Percentiles rank a stretch among this genome's conserved stretches.
phyloP scores from a whole-genome alignment of 2,797 vertebrate genomes.

The Fratercula arctica region DNA sequence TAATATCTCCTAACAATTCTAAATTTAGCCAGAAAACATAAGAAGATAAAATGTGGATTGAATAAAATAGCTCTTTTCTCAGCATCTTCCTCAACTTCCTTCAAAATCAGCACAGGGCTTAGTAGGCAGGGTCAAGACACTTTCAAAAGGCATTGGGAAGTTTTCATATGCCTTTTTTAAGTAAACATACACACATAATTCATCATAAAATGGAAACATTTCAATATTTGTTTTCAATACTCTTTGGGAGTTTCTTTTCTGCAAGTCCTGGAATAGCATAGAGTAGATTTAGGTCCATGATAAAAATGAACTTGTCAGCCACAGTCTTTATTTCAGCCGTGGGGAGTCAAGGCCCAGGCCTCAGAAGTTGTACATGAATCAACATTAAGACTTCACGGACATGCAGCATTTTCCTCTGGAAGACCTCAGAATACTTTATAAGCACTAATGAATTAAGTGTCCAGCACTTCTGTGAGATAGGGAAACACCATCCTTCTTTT shows the following conservation, averaged over 20 bases:
- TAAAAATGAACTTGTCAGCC: background rate
- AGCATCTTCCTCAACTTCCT: background rate
- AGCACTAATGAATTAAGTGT: conserved; percentile 53
- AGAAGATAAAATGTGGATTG: background rate
- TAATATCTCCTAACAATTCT: background rate
- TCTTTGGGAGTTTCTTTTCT: background rate
- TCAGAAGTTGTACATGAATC: conserved; percentile 28
- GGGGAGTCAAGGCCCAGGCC: background rate
- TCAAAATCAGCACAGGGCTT: background rate
- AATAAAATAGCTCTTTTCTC: background rate
- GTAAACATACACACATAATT: background rate
- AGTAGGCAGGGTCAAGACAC: background rate
- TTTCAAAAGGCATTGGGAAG: background rate
- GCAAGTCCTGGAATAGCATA: background rate
- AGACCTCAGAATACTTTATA: conserved; percentile 26
- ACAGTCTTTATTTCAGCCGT: background rate
- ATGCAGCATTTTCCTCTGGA: background rate
- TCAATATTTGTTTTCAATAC: background rate
- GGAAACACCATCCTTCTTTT: conserved; percentile 36
- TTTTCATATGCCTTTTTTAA: background rate
- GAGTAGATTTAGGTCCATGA: background rate
- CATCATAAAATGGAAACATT: background rate
- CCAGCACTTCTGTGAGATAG: background rate
- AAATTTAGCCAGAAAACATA: background rate
- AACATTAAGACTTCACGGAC: background rate